Conservation (phyloP, 2,113 vertebrate genomes). For the Leptobrachium leishanense region DNA sequence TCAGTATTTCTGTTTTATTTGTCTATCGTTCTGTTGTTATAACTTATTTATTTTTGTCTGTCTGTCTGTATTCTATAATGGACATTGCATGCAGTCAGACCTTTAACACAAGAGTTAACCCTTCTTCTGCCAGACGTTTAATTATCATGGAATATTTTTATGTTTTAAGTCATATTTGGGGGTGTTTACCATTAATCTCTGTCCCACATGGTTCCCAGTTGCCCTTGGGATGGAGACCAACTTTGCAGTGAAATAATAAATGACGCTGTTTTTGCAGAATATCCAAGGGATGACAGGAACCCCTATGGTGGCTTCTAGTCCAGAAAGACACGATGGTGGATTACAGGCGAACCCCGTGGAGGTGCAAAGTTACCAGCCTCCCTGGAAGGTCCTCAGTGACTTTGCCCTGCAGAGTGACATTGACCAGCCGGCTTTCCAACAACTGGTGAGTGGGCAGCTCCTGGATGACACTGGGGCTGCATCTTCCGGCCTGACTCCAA, state of each 20-base stretch:
- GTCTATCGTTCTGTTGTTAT: too few relatives aligned
- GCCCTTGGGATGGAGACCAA: not conserved
- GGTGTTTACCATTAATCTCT: not conserved
- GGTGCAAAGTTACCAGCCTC: slow-evolving; percentile 98
- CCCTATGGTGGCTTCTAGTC: slow-evolving; percentile 97
- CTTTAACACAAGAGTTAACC: too few relatives aligned
- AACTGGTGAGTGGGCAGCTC: slow-evolving; percentile 83
- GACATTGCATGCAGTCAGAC: too few relatives aligned
- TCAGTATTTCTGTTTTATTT: too few relatives aligned
- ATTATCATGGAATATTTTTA: too few relatives aligned
- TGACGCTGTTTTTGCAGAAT: slow-evolving; percentile 73
- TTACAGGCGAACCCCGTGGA: slow-evolving; percentile 96
- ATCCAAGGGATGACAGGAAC: slow-evolving; percentile 99
- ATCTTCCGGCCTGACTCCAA: too few relatives aligned
- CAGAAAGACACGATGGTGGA: slow-evolving; percentile 95
- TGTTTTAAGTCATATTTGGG: too few relatives aligned
- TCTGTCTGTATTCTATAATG: too few relatives aligned
- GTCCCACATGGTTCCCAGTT: not conserved
- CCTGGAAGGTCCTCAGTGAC: slow-evolving; percentile 98
- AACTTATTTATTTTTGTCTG: too few relatives aligned
- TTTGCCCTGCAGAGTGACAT: slow-evolving; percentile 99
- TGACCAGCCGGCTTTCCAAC: slow-evolving; percentile 97
- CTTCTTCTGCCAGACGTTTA: too few relatives aligned
- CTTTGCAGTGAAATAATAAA: slow-evolving; percentile 3
- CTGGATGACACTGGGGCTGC: not conserved